Evolutionary conservation across 2,888 invertebrate genomes (phyloP).

Genomic region (Drosophila crucigera): DNA sequence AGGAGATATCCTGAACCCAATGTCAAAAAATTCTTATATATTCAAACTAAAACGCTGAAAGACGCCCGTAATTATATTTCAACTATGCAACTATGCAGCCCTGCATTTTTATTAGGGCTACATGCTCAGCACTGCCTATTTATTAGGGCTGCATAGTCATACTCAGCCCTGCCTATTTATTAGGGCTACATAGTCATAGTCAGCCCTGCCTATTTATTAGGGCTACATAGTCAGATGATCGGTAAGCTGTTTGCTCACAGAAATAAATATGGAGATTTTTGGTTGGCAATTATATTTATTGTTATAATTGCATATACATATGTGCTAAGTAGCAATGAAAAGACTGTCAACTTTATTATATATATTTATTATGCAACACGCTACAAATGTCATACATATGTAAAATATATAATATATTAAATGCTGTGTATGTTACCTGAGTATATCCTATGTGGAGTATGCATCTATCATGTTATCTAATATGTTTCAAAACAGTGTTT

Average conservation of each 20-base stretch:
- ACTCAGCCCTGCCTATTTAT: too few relatives aligned
- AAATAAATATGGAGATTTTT: background rate
- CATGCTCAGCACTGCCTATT: accelerated
- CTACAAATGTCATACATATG: background rate
- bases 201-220: too few relatives aligned
- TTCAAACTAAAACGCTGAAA: background rate
- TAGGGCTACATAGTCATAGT: background rate
- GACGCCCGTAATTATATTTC: accelerated
- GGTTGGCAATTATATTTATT: background rate
- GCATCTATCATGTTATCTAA: background rate
- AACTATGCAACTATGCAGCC: background rate
- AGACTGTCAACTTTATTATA: background rate
- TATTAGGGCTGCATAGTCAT: background rate
- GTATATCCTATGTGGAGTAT: too few relatives aligned
- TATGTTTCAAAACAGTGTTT: background rate
- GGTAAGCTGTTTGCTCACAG: background rate
- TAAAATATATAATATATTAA: background rate
- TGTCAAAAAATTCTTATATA: background rate
- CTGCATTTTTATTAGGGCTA: background rate
- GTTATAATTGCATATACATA: background rate
- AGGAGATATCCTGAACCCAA: background rate
- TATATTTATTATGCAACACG: too few relatives aligned
- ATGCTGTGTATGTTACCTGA: background rate
- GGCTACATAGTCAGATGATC: background rate
- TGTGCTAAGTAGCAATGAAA: background rate